Percentiles rank a stretch among this genome's conserved stretches.
Evolutionary conservation across 1,140 invertebrate genomes (phyloP).

Genomic region (Drosophila virilis): DNA sequence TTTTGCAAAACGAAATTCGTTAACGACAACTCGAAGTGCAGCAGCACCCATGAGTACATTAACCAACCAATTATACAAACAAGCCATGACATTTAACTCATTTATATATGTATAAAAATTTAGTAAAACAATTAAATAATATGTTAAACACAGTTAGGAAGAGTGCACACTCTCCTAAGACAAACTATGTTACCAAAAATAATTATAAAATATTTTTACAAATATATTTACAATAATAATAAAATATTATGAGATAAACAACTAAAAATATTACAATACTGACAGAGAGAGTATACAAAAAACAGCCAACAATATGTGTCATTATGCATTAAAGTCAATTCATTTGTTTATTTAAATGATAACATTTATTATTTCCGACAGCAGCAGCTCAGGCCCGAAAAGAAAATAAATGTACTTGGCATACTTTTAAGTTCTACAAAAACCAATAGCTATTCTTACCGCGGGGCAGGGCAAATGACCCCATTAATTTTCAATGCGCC

Average conservation of each 20-base stretch:
- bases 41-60: background rate
- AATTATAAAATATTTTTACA: background rate
- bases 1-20: slow-evolving; percentile 21
- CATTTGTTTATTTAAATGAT: slow-evolving; percentile 2
- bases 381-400: background rate
- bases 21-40: slow-evolving; percentile 23
- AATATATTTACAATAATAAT: too few relatives aligned
- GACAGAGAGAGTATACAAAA: too few relatives aligned
- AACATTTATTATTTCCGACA: slow-evolving; percentile 10
- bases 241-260: too few relatives aligned
- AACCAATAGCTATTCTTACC: slow-evolving; percentile 30
- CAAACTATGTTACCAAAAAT: too few relatives aligned
- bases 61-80: background rate
- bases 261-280: too few relatives aligned
- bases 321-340: background rate
- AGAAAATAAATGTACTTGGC: slow-evolving; percentile 62
- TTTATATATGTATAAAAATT: background rate
- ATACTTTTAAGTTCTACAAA: slow-evolving; percentile 11
- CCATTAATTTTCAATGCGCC: slow-evolving; percentile 66
- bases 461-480: slow-evolving; percentile 67
- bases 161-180: too few relatives aligned
- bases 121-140: background rate
- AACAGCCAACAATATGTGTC: too few relatives aligned
- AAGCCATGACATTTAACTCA: background rate
- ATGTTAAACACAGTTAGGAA: background rate